Percentiles rank a stretch among this genome's conserved stretches.
phyloP scores from a whole-genome alignment of 92 coral and sea anemone species.

The Phenganax stokvisi region DNA sequence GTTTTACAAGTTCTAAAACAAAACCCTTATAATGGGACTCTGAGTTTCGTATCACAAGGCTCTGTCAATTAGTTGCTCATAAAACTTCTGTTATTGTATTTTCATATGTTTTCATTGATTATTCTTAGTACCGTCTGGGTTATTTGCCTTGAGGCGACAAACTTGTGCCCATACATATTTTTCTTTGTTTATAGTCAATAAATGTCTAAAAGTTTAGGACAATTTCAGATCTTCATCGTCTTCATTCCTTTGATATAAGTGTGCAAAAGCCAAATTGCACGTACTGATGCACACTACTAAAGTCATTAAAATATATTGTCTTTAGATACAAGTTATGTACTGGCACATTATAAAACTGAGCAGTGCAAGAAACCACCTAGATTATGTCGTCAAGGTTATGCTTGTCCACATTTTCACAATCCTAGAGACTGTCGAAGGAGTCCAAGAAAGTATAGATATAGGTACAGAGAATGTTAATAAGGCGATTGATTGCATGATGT shows the following conservation, averaged over 20 bases:
- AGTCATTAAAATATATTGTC: no score
- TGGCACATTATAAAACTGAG: conserved; percentile 97
- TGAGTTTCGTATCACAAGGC: background rate
- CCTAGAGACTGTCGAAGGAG: conserved; percentile 95
- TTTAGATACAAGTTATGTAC: conserved; percentile 86
- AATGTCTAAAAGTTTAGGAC: background rate
- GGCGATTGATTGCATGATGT: background rate
- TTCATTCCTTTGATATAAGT: no score
- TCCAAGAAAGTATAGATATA: conserved; percentile 95
- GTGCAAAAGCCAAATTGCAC: no score
- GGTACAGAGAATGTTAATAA: conserved; percentile 46
- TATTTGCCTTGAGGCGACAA: background rate
- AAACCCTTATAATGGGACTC: background rate
- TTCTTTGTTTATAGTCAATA: background rate
- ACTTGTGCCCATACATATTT: background rate
- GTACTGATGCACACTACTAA: no score
- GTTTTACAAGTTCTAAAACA: conserved; percentile 8
- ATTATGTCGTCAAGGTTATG: conserved; percentile 97
- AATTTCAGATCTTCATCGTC: no score
- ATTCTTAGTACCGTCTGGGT: conserved; percentile 18
- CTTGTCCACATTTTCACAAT: conserved; percentile 98
- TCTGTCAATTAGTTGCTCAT: background rate
- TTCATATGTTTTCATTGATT: background rate
- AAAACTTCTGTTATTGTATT: background rate
- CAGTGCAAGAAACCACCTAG: conserved; percentile 98